Base-by-base conservation (phyloP, 2,113 vertebrate genomes). In the Varanus komodoensis region DNA sequence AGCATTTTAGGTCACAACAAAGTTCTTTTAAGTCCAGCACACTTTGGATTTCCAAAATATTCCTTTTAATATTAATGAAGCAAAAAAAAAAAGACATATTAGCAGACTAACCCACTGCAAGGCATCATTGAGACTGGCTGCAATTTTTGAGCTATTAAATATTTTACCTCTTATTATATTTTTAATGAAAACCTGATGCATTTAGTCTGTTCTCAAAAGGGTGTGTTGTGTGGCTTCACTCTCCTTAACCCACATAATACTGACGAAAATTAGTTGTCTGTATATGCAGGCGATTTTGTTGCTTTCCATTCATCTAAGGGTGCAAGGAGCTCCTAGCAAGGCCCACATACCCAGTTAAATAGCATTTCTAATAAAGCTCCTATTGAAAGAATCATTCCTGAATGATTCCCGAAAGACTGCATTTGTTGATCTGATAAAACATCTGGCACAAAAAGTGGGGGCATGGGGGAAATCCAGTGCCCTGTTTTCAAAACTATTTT, bases 211-310 rank as follows among this genome's bases (percentile, higher is more conserved):
- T 11, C 17, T 14, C 25, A 75, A 86, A 57, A 21, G 0, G 27
- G 88, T 95, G 90, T 48, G 44, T 79, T 86, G 11, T 4, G 0
- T 1, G 21, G 73, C 15, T 75, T 9, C 82, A 81, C 44, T 19
- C 78, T 91, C 29, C 25, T 0, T 48, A 86, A 81, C 29, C 32
- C 61, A 79, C 19, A 2, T 61, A 12, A 90, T 54, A 34, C 68
- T 54, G 75, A 32, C 17, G 82, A 73, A 38, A 91, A 38, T 87
- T 29, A 77, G 2, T 6, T 89, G 64, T 1, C 44, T 74, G 38
- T 84, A 29, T 29, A 91, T 32, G 0, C 34, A 38, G 54, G 82
- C 84, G 75, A 91, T 95, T 93, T 80, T 91, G 89, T 84, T 50
- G 89, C 25, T 86, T 75, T 57, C 25, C 15, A 29, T 32, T 27